Conservation (phyloP, 2,113 vertebrate species). For the Oxyura jamaicensis region DNA sequence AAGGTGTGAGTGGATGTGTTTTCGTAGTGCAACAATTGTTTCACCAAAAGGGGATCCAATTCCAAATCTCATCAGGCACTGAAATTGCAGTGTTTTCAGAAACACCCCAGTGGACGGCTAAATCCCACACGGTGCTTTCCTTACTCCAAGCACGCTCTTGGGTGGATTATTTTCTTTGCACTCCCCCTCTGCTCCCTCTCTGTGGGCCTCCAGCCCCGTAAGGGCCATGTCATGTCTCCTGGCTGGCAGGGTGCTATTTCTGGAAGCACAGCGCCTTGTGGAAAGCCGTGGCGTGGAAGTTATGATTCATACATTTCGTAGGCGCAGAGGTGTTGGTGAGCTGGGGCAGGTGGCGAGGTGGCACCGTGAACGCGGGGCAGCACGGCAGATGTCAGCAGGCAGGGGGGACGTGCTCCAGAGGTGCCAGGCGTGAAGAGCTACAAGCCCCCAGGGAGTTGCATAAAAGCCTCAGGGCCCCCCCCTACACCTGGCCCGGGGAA, state of each 20-base stretch:
- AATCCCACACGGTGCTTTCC: neutral
- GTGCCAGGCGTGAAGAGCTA: constrained; percentile 20
- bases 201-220: constrained; percentile 11
- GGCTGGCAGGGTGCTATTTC: constrained; percentile 54
- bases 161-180: constrained; percentile 24
- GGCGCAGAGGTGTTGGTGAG: constrained; percentile 53
- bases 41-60: neutral
- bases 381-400: constrained; percentile 58
- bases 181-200: neutral
- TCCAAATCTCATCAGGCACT: neutral
- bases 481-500: constrained; percentile 45
- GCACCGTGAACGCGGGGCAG: neutral
- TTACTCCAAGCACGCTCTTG: accelerated
- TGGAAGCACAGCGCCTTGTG: constrained; percentile 37
- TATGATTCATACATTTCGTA: constrained; percentile 49
- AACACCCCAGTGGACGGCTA: neutral
- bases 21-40: neutral
- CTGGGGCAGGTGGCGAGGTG: constrained; percentile 53
- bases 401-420: constrained; percentile 17
- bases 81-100: neutral
- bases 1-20: neutral
- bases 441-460: neutral
- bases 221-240: constrained; percentile 30
- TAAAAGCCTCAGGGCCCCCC: neutral
- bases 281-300: constrained; percentile 15